Conservation (phyloP, 2,797 vertebrate species). For the Triplophysa yarkandensis region DNA sequence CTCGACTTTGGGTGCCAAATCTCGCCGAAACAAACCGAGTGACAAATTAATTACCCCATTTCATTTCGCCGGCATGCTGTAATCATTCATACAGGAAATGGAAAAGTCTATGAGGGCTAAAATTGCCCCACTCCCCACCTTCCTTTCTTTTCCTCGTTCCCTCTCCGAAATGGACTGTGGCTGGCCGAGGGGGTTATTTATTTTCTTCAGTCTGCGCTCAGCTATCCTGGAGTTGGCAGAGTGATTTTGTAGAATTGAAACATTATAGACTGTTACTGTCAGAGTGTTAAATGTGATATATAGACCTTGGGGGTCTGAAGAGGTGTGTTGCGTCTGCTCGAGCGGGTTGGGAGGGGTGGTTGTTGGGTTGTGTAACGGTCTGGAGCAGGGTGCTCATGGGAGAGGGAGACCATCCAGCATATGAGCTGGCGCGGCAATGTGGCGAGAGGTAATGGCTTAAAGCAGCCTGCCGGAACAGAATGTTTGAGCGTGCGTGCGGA, state of each 20-base stretch:
- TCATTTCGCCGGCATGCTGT: constrained; percentile 38
- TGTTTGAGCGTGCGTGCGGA: constrained; percentile 53
- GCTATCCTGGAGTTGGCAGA: constrained; percentile 96
- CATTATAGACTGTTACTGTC: constrained; percentile 99
- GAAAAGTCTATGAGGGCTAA: constrained; percentile 27
- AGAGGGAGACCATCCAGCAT: constrained; percentile 89
- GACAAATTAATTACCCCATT: constrained; percentile 49
- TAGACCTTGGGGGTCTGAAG: constrained; percentile 81
- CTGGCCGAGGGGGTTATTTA: constrained; percentile 89
- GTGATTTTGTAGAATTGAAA: constrained; percentile 99
- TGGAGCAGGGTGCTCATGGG: constrained; percentile 92
- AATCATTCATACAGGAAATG: constrained; percentile 49
- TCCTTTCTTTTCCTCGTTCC: constrained; percentile 17
- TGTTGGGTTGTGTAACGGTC: constrained; percentile 74
- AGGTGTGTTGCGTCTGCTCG: constrained; percentile 19
- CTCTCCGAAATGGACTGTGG: constrained; percentile 78
- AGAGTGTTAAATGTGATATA: constrained; percentile 99
- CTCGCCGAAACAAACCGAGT: constrained; percentile 49
- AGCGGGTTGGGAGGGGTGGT: constrained; percentile 60
- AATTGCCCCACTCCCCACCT: constrained; percentile 20
- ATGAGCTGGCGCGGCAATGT: constrained; percentile 93
- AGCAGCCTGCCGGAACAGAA: constrained; percentile 85
- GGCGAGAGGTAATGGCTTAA: constrained; percentile 94
- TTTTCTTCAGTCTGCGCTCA: constrained; percentile 95
- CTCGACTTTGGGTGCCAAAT: constrained; percentile 32